phyloP scores from a whole-genome alignment of 2,113 vertebrate genomes.

The Cyphomyrus plagiostoma region DNA sequence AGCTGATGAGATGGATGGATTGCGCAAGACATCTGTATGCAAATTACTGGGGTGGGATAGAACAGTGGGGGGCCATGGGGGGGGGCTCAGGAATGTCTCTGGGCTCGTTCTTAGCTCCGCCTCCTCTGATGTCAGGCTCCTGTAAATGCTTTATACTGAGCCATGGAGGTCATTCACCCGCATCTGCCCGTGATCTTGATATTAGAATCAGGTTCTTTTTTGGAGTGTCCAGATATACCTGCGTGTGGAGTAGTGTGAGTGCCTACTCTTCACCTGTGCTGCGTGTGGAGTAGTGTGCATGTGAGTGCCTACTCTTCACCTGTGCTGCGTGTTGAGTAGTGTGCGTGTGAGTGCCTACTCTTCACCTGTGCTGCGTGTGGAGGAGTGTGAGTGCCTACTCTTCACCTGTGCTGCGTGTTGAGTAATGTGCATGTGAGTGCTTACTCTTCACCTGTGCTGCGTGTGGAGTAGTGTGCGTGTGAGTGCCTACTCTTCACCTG shows the following conservation, averaged over 20 bases:
- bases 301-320: too few species aligned
- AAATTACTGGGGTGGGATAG: constrained; percentile 41
- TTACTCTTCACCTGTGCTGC: too few species aligned
- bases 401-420: background rate
- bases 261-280: too few species aligned
- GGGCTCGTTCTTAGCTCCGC: background rate
- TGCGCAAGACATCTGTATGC: constrained; percentile 63
- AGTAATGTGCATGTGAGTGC: too few species aligned
- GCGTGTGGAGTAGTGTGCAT: too few species aligned
- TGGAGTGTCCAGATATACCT: background rate
- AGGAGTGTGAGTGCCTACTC: too few species aligned
- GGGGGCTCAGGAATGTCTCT: constrained; percentile 2
- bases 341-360: too few species aligned
- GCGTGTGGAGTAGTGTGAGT: background rate
- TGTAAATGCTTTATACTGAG: background rate
- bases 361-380: too few species aligned
- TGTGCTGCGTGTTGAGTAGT: too few species aligned
- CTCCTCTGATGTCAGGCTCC: background rate
- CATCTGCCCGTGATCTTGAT: background rate
- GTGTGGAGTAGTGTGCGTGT: background rate
- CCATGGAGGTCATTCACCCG: background rate
- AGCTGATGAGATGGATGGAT: constrained; percentile 29
- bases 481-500: background rate
- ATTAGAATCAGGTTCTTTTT: background rate
- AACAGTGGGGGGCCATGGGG: background rate